Evolutionary conservation across 2,113 vertebrate species (phyloP), one percentile per base, ranked within the genome.

Genomic region (Hemibagrus wyckioides): DNA sequence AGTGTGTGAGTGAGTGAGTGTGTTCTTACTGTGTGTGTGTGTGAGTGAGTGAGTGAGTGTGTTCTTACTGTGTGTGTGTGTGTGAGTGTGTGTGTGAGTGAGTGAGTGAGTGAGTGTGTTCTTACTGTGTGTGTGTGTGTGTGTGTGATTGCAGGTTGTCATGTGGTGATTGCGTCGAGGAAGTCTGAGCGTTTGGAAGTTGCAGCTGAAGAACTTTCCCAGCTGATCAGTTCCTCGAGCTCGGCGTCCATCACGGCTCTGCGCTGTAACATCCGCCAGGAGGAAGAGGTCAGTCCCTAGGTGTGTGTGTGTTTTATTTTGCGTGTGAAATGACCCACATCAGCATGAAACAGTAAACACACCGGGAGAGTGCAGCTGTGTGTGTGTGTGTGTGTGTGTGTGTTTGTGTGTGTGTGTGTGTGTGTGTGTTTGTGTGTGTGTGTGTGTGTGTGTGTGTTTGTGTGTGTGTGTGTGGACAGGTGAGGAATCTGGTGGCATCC

Each of bases 401-500:
- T n/a, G n/a, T 63, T 2, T n/a, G 61, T 63, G 61, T 63, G 61
- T 59, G n/a, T n/a, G n/a, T n/a, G n/a, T n/a, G 56, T n/a, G 61
- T 63, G 3, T 28, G 28, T 63, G 61, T n/a, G 6, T 63, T 1
- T 19, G 65, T 69, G 65, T 69, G 65, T 69, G 65, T 69, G 17
- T 39, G 67, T 71, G 67, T 71, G 15, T 71, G 67, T 71, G 67
- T 71, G 67, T 67, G n/a, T 67, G 30, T 67, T 33, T 71, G 33
- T 36, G 36, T 36, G 33, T 36, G 15, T 39, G 69, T 30, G 63
- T 30, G n/a, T n/a, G 23, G 10, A 85, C 91, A 99, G 98, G 97
- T 99, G 75, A 96, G 96, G 91, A 92, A 88, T 83, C 92, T 99
- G 82, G 89, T 99, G 80, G 95, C 94, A 9, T 94, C 96, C 0